Evolutionary conservation across 1,140 invertebrate genomes (phyloP).

Genomic region (Drosophila kanapiae): DNA sequence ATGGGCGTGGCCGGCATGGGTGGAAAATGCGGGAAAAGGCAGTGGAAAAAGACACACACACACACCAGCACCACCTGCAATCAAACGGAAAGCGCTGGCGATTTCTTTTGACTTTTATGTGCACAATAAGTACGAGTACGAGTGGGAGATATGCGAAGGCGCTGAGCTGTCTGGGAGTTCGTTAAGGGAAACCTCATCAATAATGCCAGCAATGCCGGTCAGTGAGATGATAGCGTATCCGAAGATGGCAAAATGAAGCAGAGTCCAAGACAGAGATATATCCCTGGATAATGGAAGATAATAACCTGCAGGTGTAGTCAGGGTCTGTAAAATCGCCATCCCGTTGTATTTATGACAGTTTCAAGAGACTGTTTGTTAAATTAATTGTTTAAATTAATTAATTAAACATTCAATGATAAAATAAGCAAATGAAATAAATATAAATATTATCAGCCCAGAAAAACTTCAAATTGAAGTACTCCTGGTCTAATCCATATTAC

Average conservation of each 20-base stretch:
- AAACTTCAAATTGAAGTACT: no score
- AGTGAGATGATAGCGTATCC: slow-evolving; percentile 4
- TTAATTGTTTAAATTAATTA: background rate
- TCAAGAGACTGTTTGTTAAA: slow-evolving; percentile 4
- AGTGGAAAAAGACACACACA: slow-evolving; percentile 17
- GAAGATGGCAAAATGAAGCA: slow-evolving; percentile 5
- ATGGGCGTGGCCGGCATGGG: background rate
- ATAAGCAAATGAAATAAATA: no score
- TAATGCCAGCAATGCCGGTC: slow-evolving; percentile 39
- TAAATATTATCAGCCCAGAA: no score
- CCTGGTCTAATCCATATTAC: no score
- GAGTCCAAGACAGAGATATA: slow-evolving; percentile 1
- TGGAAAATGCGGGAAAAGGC: slow-evolving; percentile 12
- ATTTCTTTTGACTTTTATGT: slow-evolving; percentile 56
- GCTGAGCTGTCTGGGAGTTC: slow-evolving; percentile 53
- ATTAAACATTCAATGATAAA: background rate
- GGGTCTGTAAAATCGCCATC: background rate
- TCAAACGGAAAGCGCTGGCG: slow-evolving; percentile 73
- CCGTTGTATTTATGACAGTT: slow-evolving; percentile 23
- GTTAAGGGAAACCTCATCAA: slow-evolving; percentile 56
- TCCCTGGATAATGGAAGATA: slow-evolving; percentile 46
- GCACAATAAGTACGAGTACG: slow-evolving; percentile 24
- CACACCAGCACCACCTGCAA: slow-evolving; percentile 54
- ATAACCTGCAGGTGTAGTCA: slow-evolving; percentile 22
- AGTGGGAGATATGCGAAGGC: slow-evolving; percentile 25